Percentiles rank a stretch among this genome's conserved stretches.
These are phyloP conservation scores for Diorhabda elongata DNA, from an alignment of 1,140 invertebrate species.

Conservation along the genomic window DNA sequence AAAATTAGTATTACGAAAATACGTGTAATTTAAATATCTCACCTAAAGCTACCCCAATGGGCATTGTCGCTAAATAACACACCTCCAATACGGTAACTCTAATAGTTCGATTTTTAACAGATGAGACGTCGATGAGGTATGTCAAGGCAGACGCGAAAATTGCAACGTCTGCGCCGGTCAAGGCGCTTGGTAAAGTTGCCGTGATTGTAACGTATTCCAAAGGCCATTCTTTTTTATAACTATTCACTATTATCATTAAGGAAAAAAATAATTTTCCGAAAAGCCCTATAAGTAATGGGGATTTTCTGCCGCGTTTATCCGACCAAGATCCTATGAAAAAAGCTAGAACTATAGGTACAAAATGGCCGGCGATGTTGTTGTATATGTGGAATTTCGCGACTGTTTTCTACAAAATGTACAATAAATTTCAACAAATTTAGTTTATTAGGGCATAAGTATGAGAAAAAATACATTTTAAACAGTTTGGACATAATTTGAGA, in stretches of 20 bases:
- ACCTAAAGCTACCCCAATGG: conserved; percentile 64
- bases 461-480: no score
- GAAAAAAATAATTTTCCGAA: conserved; percentile 71
- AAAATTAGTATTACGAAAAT: no score
- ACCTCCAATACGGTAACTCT: conserved; percentile 70
- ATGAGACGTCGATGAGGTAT: conserved; percentile 68
- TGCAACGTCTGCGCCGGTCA: conserved; percentile 69
- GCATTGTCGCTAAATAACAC: conserved; percentile 70
- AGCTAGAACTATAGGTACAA: conserved; percentile 67
- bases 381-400: conserved; percentile 69
- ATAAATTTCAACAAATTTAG: neutral
- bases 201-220: conserved; percentile 69
- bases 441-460: no score
- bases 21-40: neutral
- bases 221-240: conserved; percentile 61
- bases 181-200: conserved; percentile 64
- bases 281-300: conserved; percentile 64
- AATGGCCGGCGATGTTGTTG: conserved; percentile 66
- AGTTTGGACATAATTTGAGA: no score
- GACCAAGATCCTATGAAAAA: conserved; percentile 74
- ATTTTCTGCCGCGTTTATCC: conserved; percentile 64
- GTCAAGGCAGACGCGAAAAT: conserved; percentile 71
- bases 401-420: conserved; percentile 52
- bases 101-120: conserved; percentile 59
- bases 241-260: conserved; percentile 64